Base-by-base conservation (phyloP, 2,113 vertebrate genomes). In the Uria lomvia region DNA sequence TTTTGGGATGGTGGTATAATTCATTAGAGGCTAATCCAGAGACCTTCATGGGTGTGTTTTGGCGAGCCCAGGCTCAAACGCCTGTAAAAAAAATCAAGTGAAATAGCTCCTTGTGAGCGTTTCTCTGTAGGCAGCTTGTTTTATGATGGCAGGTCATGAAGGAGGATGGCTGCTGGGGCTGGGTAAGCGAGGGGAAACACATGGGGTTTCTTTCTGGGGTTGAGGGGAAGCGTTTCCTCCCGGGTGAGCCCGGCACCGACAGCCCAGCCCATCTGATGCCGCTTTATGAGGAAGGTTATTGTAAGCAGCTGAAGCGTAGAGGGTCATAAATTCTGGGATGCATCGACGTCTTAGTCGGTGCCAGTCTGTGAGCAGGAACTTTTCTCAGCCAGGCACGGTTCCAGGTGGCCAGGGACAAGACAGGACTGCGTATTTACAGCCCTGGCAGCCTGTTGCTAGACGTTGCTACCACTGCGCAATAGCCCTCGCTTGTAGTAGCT, bases 361-460 rank as follows among this genome's bases (percentile, higher is more conserved):
- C 96, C 96, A 94, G 96, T 60, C 91, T 34, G 47, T 2, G 59
- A 94, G 74, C 78, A 81, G 95, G 68, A 84, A 15, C 91, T 81
- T 87, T 85, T 55, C 93, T 86, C 42, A 66, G 88, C 85, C 95
- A 77, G 92, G 95, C 87, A 36, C 26, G 85, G 79, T 81, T 98
- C 96, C 97, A 96, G 97, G 96, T 88, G 95, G 91, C 75, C 4
- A 16, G 59, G 68, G 73, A 95, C 93, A 86, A 94, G 96, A 92
- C 94, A 87, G 92, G 80, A 68, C 92, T 73, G 66, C 4, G 7
- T 81, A 89, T 92, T 88, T 88, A 90, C 92, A 91, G 91, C 85
- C 86, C 65, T 17, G 5, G 70, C 95, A 93, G 93, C 94, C 90
- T 87, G 96, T 53, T 90, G 88, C 94, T 96, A 0, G 30, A 83